phyloP scores from a whole-genome alignment of 1,140 invertebrate species.

The Ips nitidus region DNA sequence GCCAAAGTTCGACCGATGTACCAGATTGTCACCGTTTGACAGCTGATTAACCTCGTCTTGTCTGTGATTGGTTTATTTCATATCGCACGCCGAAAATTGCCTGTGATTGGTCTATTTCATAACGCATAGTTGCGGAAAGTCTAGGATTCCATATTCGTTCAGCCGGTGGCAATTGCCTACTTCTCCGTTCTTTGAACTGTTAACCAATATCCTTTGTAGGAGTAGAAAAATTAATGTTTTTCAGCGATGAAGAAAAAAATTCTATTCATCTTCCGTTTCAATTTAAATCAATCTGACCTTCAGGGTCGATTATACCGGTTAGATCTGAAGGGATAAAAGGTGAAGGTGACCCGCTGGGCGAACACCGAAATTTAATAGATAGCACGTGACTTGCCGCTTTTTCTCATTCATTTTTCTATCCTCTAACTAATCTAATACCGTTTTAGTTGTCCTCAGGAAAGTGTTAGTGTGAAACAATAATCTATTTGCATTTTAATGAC shows the following conservation, averaged over 20 bases:
- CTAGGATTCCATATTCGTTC: background rate
- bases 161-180: background rate
- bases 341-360: background rate
- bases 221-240: background rate
- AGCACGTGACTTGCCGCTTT: constrained; percentile 7
- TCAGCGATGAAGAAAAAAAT: background rate
- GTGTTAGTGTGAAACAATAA: background rate
- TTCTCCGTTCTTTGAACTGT: background rate
- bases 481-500: background rate
- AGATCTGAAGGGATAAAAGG: constrained; percentile 1
- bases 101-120: too few relatives aligned
- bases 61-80: too few relatives aligned
- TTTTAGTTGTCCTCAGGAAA: background rate
- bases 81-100: too few relatives aligned
- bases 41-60: too few relatives aligned
- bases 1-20: too few relatives aligned
- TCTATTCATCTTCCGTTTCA: background rate
- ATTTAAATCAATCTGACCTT: background rate
- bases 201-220: background rate
- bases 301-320: background rate
- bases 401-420: background rate
- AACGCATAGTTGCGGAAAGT: too few relatives aligned
- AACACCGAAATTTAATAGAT: constrained; percentile 7
- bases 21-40: too few relatives aligned
- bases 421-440: background rate